Conservation (phyloP, 2,113 vertebrate genomes). For the Chaenocephalus aceratus region DNA sequence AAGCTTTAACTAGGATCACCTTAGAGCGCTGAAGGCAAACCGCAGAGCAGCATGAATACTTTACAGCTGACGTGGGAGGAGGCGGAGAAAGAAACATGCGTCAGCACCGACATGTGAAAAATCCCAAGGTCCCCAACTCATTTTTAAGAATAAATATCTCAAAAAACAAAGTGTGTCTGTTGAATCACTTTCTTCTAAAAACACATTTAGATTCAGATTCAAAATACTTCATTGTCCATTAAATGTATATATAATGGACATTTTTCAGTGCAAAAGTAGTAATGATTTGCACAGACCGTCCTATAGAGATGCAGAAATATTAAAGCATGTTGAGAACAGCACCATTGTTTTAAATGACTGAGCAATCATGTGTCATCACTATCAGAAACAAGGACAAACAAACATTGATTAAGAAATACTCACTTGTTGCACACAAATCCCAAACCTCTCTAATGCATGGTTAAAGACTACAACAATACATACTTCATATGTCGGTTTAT, state of each 20-base stretch:
- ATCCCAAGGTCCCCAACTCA: constrained; percentile 85
- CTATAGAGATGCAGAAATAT: neutral
- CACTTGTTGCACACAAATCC: neutral
- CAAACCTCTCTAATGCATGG: neutral
- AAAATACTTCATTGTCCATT: too few species aligned
- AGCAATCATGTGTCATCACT: neutral
- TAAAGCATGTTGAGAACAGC: constrained; percentile 26
- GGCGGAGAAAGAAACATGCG: constrained; percentile 77
- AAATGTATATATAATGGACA: too few species aligned
- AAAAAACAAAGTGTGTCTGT: constrained; percentile 40
- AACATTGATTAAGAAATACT: neutral
- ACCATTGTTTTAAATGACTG: constrained; percentile 31
- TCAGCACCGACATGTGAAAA: constrained; percentile 63
- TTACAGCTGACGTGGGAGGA: constrained; percentile 83
- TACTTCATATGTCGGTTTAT: neutral
- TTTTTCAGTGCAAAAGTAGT: too few species aligned
- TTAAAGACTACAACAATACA: neutral
- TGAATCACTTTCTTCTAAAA: constrained; percentile 11
- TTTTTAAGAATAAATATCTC: constrained; percentile 95
- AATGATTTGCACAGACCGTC: neutral
- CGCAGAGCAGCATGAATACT: constrained; percentile 91
- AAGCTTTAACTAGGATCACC: constrained; percentile 88
- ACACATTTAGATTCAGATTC: too few species aligned
- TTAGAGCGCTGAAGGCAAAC: constrained; percentile 83
- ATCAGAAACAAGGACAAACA: neutral